Base-by-base conservation (phyloP, 2,888 invertebrate species). In the Pyrrhia umbra region DNA sequence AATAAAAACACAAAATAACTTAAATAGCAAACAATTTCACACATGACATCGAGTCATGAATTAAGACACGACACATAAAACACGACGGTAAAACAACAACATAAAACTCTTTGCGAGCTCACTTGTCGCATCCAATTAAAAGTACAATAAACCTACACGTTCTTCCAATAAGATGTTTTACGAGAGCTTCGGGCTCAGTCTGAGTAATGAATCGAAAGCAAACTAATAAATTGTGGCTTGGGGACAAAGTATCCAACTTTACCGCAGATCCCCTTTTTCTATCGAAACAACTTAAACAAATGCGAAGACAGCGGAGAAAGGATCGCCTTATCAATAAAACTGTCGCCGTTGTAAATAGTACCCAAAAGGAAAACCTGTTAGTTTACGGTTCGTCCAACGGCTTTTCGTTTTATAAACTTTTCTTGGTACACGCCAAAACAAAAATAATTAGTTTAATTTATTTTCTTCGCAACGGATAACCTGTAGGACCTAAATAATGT, bases 181-280 rank as follows among this genome's bases (percentile, higher is more conserved):
- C 83, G 85, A 85, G 79, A 80, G 77, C 78, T 68, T 75, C 63
- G 64, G 9, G 34, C 65, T 50, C 55, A 67, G 37, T 50, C 79
- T 75, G 80, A 84, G 86, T 89, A 90, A 90, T 89, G 89, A 87
- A 89, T 86, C 81, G 85, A 83, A 84, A 81, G 82, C 83, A 83
- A 85, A 85, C 87, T 81, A 87, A 89, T 89, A 89, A 87, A 90
- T 89, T 86, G 86, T 80, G 87, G 87, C 83, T 80, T 75, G 82
- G 70, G 77, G 80, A 82, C 84, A 86, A 85, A 88, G 86, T 85
- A 80, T 68, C 84, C 68, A 82, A 83, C 75, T 85, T 79, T 68
- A 64, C 66, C 74, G 64, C 58, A 68, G 39, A 73, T 59, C 70
- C 62, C 60, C 60, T 69, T 71, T 68, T 66, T 68, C 73, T 74